Base-by-base conservation (phyloP, 2,113 vertebrate genomes). In the Larimichthys crocea region DNA sequence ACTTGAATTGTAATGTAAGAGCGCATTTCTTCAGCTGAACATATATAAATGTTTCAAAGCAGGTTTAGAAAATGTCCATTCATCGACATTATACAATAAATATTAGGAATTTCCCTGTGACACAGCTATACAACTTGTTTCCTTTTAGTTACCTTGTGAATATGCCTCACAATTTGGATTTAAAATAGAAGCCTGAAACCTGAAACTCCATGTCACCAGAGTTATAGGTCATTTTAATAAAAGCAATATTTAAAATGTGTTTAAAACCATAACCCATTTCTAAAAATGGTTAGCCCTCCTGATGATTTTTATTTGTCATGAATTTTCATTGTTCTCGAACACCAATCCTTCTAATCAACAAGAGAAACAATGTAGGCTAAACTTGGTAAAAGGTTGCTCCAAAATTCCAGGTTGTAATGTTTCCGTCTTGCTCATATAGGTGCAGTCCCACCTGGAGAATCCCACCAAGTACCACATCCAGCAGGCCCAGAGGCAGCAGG, bases 401-500 rank as follows among this genome's bases (percentile, higher is more conserved):
- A 14, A 53, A 74, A 19, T 35, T 29, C 20, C 10, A 8, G 11
- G 26, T 19, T 62, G 11, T 49, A 49, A 75, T 31, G 17, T 76
- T 67, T 50, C 19, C 0, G 0, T 69, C 17, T 68, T 57, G 1
- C 48, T 68, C 42, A 2, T 16, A 5, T 89, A 99, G 97, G 97
- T 99, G 94, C 98, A 97, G 95, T 96, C 96, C 67, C 97, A 99
- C 95, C 96, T 99, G 90, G 98, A 99, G 92, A 99, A 96, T 88
- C 97, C 98, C 67, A 96, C 95, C 82, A 99, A 99, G 94, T 99
- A 98, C 91, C 98, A 99, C 93, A 96, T 99, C 72, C 98, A 98
- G 92, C 98, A 99, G 95, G 95, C 96, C 72, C 98, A 98, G 92
- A 93, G 97, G 94, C 97, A 99, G 93, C 98, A 99, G 95, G 97